phyloP scores from a whole-genome alignment of 2,888 invertebrate genomes.

The Lypha dubia region DNA sequence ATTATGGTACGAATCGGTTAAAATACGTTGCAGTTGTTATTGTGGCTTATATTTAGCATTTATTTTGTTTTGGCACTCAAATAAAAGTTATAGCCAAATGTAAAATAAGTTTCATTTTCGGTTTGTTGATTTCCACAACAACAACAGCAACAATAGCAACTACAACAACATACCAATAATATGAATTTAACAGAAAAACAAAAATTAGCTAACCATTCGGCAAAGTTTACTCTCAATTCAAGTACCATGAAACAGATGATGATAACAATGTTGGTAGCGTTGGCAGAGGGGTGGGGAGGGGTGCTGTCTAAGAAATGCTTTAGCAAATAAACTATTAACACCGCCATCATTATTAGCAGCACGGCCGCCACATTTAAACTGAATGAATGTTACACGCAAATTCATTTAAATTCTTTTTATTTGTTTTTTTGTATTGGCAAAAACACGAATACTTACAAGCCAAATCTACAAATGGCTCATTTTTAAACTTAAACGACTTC shows the following conservation, averaged over 20 bases:
- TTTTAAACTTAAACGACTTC: constrained; percentile 34
- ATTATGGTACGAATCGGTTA: constrained; percentile 66
- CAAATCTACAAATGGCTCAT: constrained; percentile 43
- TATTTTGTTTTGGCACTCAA: constrained; percentile 30
- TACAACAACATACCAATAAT: constrained; percentile 28
- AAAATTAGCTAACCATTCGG: constrained; percentile 54
- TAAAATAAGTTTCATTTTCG: constrained; percentile 62
- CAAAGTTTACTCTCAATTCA: constrained; percentile 64
- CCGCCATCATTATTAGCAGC: constrained; percentile 12
- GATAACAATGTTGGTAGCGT: neutral
- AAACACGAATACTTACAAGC: constrained; percentile 32
- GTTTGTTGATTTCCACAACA: constrained; percentile 63
- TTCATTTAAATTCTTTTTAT: constrained; percentile 56
- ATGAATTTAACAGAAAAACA: constrained; percentile 35
- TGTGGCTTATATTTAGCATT: constrained; percentile 40
- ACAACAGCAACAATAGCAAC: constrained; percentile 19
- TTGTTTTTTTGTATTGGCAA: constrained; percentile 33
- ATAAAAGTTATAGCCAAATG: constrained; percentile 56
- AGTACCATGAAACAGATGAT: constrained; percentile 37
- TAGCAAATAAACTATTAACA: constrained; percentile 46
- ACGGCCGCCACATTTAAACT: neutral
- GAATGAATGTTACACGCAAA: constrained; percentile 51
- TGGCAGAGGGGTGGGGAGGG: neutral
- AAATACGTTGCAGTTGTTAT: constrained; percentile 18
- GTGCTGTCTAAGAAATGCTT: constrained; percentile 13